Evolutionary conservation across 2,113 vertebrate species (phyloP), one percentile per base, ranked within the genome.

Genomic region (Rattus norvegicus): DNA sequence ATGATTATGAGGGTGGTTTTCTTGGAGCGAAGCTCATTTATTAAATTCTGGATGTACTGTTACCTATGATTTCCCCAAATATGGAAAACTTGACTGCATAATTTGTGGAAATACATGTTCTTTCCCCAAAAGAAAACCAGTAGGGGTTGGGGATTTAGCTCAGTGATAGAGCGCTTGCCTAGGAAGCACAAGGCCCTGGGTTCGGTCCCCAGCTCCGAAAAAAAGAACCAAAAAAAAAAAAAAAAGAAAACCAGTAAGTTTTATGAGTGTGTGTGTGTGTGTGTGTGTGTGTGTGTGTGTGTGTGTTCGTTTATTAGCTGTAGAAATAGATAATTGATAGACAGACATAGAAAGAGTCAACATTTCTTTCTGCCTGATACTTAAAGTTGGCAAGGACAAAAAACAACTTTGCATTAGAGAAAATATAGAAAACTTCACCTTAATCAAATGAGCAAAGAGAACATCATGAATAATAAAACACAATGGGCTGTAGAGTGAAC

Each of bases 371-470:
- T 80, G 56, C 30, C 56, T 95, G 43, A 90, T 80, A 89, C 5
- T 70, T 92, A 92, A 19, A 88, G 87, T 61, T 56, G 81, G 39
- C 39, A 54, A 88, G 94, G 33, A 63, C 24, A 93, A 91, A 93
- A 54, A 90, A 79, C 49, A 75, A 67, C 73, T 36, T 61, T 77
- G 43, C 1, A 72, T 20, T 77, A 65, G 8, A 84, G 54, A 83
- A 92, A 94, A 69, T 33, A 33, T 30, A 59, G 36, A 95, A 80
- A 49, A 89, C 20, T 85, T 33, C 47, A 73, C n/a, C n/a, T 93
- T 92, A 87, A 94, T 72, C 73, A 80, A 80, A 63, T 86, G 39
- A 80, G 80, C 24, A 86, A 95, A 86, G 39, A 47, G 61, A 77
- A 77, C 26, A 79, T 24, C 22, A 79, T 61, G 63, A 73, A 59